phyloP scores from a whole-genome alignment of 2,888 invertebrate species.

The Scaptomyza reducta region DNA sequence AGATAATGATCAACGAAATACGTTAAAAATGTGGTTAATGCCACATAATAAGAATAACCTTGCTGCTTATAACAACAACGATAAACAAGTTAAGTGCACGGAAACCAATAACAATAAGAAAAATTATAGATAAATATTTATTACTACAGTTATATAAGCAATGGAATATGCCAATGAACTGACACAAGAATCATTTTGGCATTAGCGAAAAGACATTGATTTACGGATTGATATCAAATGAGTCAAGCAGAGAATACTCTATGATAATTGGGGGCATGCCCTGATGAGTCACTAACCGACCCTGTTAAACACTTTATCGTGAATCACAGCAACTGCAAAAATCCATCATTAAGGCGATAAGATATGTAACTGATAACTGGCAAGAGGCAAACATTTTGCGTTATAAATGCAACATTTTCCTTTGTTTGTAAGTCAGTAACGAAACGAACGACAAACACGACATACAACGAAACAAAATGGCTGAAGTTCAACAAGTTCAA shows the following conservation, averaged over 20 bases:
- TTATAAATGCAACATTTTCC: slow-evolving; percentile 36
- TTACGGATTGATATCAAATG: background rate
- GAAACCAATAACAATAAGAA: background rate
- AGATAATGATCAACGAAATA: background rate
- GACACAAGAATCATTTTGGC: background rate
- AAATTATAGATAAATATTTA: slow-evolving; percentile 1
- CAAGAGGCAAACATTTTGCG: slow-evolving; percentile 15
- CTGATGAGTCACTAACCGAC: slow-evolving; percentile 28
- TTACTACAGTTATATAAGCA: background rate
- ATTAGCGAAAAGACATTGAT: background rate
- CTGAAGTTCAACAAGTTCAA: slow-evolving; percentile 55
- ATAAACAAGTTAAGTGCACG: background rate
- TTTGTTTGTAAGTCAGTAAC: slow-evolving; percentile 27
- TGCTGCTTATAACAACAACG: background rate
- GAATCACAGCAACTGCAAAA: slow-evolving; percentile 44
- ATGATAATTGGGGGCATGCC: slow-evolving; percentile 1
- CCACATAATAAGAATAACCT: background rate
- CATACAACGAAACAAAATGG: slow-evolving; percentile 35
- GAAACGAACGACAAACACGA: slow-evolving; percentile 21
- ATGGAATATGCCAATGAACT: background rate
- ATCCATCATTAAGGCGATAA: slow-evolving; percentile 52
- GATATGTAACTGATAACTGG: slow-evolving; percentile 40
- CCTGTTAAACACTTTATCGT: slow-evolving; percentile 7
- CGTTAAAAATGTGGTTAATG: background rate
- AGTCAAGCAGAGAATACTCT: slow-evolving; percentile 7